Evolutionary conservation across 2,797 vertebrate genomes (phyloP), one percentile per base, ranked within the genome.

Genomic region (Sebastiscus albofasciatus): DNA sequence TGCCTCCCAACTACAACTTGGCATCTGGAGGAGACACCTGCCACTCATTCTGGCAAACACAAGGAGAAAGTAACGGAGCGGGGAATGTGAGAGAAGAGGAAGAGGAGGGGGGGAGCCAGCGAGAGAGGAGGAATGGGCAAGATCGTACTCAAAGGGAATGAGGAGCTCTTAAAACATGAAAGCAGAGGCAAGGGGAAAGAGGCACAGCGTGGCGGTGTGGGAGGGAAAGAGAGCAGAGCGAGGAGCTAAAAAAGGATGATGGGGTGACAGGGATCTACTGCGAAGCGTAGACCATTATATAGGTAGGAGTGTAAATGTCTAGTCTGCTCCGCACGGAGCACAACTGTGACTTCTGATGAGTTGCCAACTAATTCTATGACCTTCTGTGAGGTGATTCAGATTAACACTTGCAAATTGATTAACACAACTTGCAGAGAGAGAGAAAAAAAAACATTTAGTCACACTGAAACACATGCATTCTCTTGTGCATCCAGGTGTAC

Each of bases 161-260:
- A 89, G 83, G 65, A 87, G 87, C 86, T 93, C 87, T 89, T 90
- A 84, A 79, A 91, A 91, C 87, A 93, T 92, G 87, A 93, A 93
- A 92, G 90, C 56, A 20, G 55, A 85, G 80, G 77, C 66, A 81
- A 67, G 81, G 82, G 84, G 55, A 85, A 83, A 80, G 77, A 85
- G 82, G 79, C 81, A 72, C 85, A 87, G 89, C 61, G 5, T 82
- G 82, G 74, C 22, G 67, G 77, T 82, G 87, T 87, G 88, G 86
- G 92, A 87, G 85, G 87, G 86, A 87, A 74, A 75, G 27, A 65
- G 84, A 87, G 85, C 72, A 64, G 74, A 79, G 77, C 20, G 27
- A 84, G 82, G 67, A 83, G 83, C 87, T 89, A 88, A 89, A 91
- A 90, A 85, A 81, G 82, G 82, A 87, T 73, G 90, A 91, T 65